Percentiles rank a stretch among this genome's conserved stretches.
phyloP scores from a whole-genome alignment of 2,888 invertebrate species.

The Diarsia rubi region DNA sequence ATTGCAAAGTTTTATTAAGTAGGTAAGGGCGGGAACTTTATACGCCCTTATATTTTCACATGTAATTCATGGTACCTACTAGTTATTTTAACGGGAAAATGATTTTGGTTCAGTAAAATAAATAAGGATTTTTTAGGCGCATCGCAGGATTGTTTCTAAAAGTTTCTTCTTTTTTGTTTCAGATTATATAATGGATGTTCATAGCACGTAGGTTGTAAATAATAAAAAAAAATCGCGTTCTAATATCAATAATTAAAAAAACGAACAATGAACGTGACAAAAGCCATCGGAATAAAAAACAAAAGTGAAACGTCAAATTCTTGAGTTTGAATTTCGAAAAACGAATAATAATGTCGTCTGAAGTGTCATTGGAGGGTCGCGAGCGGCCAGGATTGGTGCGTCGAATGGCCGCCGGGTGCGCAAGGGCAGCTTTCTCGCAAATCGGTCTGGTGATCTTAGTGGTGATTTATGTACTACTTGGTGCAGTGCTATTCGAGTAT shows the following conservation, averaged over 20 bases:
- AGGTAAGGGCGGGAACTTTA: constrained; percentile 39
- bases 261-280: constrained; percentile 46
- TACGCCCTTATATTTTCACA: constrained; percentile 38
- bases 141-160: background rate
- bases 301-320: constrained; percentile 62
- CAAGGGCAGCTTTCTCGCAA: constrained; percentile 92
- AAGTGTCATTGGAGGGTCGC: constrained; percentile 86
- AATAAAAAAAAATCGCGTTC: background rate
- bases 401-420: constrained; percentile 83
- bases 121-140: background rate
- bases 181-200: constrained; percentile 59
- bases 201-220: constrained; percentile 29
- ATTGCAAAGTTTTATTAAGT: constrained; percentile 61
- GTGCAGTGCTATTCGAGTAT: constrained; percentile 94
- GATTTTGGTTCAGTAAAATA: constrained; percentile 16
- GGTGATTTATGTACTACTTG: constrained; percentile 93
- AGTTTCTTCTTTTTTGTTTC: constrained; percentile 56
- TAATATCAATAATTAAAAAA: background rate
- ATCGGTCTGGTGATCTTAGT: constrained; percentile 94
- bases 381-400: constrained; percentile 82
- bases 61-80: constrained; percentile 25
- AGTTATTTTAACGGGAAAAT: constrained; percentile 17
- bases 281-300: constrained; percentile 61
- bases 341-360: constrained; percentile 82
- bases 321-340: constrained; percentile 57